Evolutionary conservation across 2,888 invertebrate species (phyloP), one percentile per base, ranked within the genome.

Genomic region (Teleiodes luculella): DNA sequence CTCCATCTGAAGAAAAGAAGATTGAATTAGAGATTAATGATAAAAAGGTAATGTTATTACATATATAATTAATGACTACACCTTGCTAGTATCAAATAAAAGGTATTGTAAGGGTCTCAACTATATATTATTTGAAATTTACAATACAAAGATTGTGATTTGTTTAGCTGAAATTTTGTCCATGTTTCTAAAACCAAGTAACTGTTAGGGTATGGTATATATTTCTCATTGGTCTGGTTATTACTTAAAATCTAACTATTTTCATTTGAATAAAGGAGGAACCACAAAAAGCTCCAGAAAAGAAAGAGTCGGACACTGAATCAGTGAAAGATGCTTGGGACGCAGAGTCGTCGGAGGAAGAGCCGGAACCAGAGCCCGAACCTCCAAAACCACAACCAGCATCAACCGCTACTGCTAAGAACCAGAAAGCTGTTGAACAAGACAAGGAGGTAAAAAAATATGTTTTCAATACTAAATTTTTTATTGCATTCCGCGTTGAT

Each of bases 251-350:
- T n/a, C n/a, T n/a, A n/a, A n/a, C n/a, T n/a, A 24, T 24, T 24
- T 24, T 24, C 24, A 4, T 24, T 24, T n/a, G 13, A 13, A 57
- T 31, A n/a, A 53, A 83, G 82, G 78, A 80, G 52, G 80, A 77
- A 50, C 63, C 66, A 11, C 74, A 71, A 13, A 83, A 81, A 7
- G 74, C 69, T 37, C 74, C 72, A 5, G 73, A 70, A 33, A 83
- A 78, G 57, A 76, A 82, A 35, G 83, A 80, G 58, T 72, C 78
- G 5, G 89, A 90, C 8, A 92, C 90, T 64, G 92, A 93, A 57
- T 73, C 76, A 3, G 93, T 96, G 0, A 96, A 96, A 76, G 95
- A 96, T 68, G 92, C 95, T 0, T 96, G 96, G 96, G 96, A 96
- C 82, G 95, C 94, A 0, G 94, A 94, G 57, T 94, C 94, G 45